A percentile compares a stretch with the other conserved stretches of the same genome.
Evolutionary conservation across 2,888 invertebrate species (phyloP).

Genomic region (Cryptocheilus praepositus): DNA sequence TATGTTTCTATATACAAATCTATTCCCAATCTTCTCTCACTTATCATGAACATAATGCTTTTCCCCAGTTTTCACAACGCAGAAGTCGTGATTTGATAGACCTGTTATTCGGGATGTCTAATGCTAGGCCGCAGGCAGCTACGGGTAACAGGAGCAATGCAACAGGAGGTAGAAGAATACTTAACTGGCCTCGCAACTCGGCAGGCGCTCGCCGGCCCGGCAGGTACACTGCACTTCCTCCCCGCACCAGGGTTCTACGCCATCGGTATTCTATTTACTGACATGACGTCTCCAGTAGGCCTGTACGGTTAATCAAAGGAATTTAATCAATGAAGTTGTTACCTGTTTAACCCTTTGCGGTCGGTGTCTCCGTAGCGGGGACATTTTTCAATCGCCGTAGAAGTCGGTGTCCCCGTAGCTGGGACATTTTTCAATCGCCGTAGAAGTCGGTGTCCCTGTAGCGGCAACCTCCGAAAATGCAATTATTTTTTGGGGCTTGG

Average conservation of each 20-base stretch:
- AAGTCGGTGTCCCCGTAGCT: too few relatives aligned
- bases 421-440: too few relatives aligned
- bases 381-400: too few relatives aligned
- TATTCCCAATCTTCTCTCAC: background rate
- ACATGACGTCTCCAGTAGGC: slow-evolving; percentile 19
- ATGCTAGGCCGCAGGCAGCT: slow-evolving; percentile 16
- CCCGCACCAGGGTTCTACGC: slow-evolving; percentile 25
- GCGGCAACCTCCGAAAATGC: too few relatives aligned
- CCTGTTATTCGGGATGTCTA: slow-evolving; percentile 28
- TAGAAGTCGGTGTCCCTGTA: too few relatives aligned
- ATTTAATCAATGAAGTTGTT: slow-evolving; percentile 3
- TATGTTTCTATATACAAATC: too few relatives aligned
- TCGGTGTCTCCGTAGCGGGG: too few relatives aligned
- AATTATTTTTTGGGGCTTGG: too few relatives aligned
- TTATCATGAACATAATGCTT: slow-evolving; percentile 1
- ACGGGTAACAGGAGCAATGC: slow-evolving; percentile 40
- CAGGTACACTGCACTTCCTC: slow-evolving; percentile 48
- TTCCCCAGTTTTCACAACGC: slow-evolving; percentile 18
- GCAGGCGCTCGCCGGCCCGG: slow-evolving; percentile 51
- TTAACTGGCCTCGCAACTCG: slow-evolving; percentile 39
- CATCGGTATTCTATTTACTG: slow-evolving; percentile 38
- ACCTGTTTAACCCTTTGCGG: background rate
- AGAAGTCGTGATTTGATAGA: slow-evolving; percentile 30
- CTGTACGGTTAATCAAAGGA: slow-evolving; percentile 11
- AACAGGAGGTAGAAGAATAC: slow-evolving; percentile 36